Conservation (phyloP, 2,888 invertebrate genomes). For the Dorcus hopei region DNA sequence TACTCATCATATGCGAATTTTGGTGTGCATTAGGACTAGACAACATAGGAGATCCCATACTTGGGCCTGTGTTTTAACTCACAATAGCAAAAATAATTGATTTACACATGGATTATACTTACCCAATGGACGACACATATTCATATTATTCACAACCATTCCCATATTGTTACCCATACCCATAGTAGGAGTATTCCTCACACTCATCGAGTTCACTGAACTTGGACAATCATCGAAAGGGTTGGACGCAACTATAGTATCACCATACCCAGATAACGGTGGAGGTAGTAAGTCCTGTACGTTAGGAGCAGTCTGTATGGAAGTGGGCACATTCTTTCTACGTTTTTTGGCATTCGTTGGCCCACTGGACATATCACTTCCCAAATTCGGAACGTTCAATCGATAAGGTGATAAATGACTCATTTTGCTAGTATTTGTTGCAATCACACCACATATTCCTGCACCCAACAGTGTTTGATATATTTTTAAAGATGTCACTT, state of each 20-base stretch:
- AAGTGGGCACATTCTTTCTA: slow-evolving; percentile 73
- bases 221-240: slow-evolving; percentile 89
- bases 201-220: slow-evolving; percentile 44
- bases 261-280: slow-evolving; percentile 85
- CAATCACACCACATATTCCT: too few species aligned
- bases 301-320: slow-evolving; percentile 64
- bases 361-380: slow-evolving; percentile 57
- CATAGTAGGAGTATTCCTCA: slow-evolving; percentile 42
- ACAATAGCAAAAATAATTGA: neutral
- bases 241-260: slow-evolving; percentile 91
- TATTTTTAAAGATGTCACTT: too few species aligned
- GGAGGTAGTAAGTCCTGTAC: slow-evolving; percentile 82
- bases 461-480: too few species aligned
- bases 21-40: slow-evolving; percentile 48
- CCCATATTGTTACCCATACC: slow-evolving; percentile 45
- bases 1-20: slow-evolving; percentile 41
- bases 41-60: slow-evolving; percentile 45
- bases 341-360: slow-evolving; percentile 86
- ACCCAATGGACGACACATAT: slow-evolving; percentile 64
- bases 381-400: slow-evolving; percentile 46
- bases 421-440: slow-evolving; percentile 28
- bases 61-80: slow-evolving; percentile 8
- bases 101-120: slow-evolving; percentile 7
- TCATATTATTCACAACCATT: slow-evolving; percentile 60
- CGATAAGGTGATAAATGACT: slow-evolving; percentile 49